A percentile compares a stretch with the other conserved stretches of the same genome.
These are phyloP conservation scores for Malurus alboscapulatus DNA, from an alignment of 2,113 vertebrate genomes.

Conservation along the genomic window DNA sequence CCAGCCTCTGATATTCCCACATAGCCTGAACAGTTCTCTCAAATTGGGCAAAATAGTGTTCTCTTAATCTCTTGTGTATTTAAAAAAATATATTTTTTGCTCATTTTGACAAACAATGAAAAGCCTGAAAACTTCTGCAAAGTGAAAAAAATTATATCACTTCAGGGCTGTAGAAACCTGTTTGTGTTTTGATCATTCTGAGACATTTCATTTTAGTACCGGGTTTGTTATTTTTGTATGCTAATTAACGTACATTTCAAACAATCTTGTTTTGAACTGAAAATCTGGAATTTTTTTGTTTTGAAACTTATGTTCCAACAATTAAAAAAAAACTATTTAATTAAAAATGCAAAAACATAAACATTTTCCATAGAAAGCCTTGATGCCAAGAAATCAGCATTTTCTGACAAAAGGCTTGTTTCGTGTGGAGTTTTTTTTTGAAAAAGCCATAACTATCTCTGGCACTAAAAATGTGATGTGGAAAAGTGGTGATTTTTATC, in stretches of 20 bases:
- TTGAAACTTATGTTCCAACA: slow-evolving; percentile 58
- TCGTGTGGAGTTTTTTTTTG: neutral
- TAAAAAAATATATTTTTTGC: neutral
- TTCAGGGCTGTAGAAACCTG: slow-evolving; percentile 49
- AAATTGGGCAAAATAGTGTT: slow-evolving; percentile 11
- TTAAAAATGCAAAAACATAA: slow-evolving; percentile 53
- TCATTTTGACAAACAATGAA: slow-evolving; percentile 27
- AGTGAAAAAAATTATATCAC: slow-evolving; percentile 18
- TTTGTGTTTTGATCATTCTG: slow-evolving; percentile 61
- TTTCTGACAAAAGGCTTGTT: neutral
- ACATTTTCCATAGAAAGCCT: slow-evolving; percentile 20
- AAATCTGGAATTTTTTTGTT: slow-evolving; percentile 55
- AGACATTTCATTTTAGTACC: slow-evolving; percentile 63
- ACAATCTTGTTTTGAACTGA: slow-evolving; percentile 65
- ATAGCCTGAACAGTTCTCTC: neutral
- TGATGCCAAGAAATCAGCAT: slow-evolving; percentile 41
- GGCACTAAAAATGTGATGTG: neutral
- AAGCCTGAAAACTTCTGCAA: slow-evolving; percentile 46
- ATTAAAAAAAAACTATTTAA: slow-evolving; percentile 46
- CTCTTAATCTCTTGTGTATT: slow-evolving; percentile 15
- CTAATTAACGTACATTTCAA: slow-evolving; percentile 66
- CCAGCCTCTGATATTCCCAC: slow-evolving; percentile 9
- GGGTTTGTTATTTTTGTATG: slow-evolving; percentile 62
- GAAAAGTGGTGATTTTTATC: neutral
- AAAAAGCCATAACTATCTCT: neutral